Evolutionary conservation across 2,888 invertebrate species (phyloP), one percentile per base, ranked within the genome.

Genomic region (Ernsta delagoae): DNA sequence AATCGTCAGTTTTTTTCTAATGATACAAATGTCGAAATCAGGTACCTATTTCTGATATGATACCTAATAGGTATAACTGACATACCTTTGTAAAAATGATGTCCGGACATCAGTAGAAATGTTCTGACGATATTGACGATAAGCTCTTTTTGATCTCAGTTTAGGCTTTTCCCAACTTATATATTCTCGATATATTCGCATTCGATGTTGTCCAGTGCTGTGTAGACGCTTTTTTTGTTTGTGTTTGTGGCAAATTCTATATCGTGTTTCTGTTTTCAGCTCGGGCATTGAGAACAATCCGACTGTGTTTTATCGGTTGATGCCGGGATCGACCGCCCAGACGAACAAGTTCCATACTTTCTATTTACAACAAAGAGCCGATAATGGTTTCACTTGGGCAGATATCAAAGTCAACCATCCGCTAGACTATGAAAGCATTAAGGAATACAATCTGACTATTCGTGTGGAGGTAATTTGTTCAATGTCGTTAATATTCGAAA

Each of bases 391-490:
- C 85, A 98, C 98, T 77, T 98, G 98, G 98, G 98, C 98, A 6
- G 98, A 98, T 86, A 98, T 98, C 88, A 98, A 98, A 94, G 98
- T 98, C 79, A 98, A 98, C 93, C 98, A 98, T 94, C 98, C 98
- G 36, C 92, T 98, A 83, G 98, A 98, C 94, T 98, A 97, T 85
- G 98, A 98, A 89, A 97, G 96, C 79, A 98, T 98, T 88, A 98
- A 98, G 93, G 98, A 98, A 86, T 98, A 98, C 89, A 98, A 98
- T 94, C 94, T 98, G 79, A 98, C 98, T 8, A 97, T 98, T 90
- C 96, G 98, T 86, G 98, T 98, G 65, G 98, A 98, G 97, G 98
- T 98, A 89, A 94, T 34, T 65, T 39, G n/a, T 39, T 12, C n/a
- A 31, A 4, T 54, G n/a, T 36, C 8, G 11, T n/a, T 41, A 6